phyloP scores from a whole-genome alignment of 2,797 vertebrate genomes.

The Ispidina lecontei region DNA sequence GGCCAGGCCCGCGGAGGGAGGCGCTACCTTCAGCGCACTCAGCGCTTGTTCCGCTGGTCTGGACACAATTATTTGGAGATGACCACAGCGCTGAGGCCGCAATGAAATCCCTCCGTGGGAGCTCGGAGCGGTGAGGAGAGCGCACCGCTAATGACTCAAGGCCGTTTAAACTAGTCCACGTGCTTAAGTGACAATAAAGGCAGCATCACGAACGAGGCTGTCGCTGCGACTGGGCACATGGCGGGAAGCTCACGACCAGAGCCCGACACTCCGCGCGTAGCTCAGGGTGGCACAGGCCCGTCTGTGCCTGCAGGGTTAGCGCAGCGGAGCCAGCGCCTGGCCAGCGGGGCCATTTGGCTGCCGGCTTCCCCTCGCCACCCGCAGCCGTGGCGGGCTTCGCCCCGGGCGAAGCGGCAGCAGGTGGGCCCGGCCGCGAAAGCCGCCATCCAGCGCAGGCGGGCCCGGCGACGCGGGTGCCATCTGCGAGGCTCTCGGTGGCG shows the following conservation, averaged over 20 bases:
- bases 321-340: not conserved
- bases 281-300: not conserved
- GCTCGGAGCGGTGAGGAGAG: not conserved
- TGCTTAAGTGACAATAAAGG: not conserved
- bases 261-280: not conserved
- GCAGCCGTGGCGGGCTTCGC: not conserved
- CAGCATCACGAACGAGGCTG: not conserved
- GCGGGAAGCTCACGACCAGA: not conserved
- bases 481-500: accelerated
- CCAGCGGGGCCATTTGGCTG: not conserved
- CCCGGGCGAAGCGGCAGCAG: not conserved
- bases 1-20: accelerated
- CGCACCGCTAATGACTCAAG: not conserved
- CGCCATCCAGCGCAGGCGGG: not conserved
- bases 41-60: not conserved
- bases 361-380: not conserved
- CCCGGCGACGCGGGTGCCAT: not conserved
- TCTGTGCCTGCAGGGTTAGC: too few species aligned
- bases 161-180: not conserved
- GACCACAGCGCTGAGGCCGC: not conserved
- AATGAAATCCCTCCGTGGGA: not conserved
- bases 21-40: not conserved
- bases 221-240: not conserved
- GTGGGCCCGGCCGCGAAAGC: not conserved
- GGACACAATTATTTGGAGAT: not conserved